phyloP scores from a whole-genome alignment of 2,797 vertebrate genomes.

The Urophycis tenuis region DNA sequence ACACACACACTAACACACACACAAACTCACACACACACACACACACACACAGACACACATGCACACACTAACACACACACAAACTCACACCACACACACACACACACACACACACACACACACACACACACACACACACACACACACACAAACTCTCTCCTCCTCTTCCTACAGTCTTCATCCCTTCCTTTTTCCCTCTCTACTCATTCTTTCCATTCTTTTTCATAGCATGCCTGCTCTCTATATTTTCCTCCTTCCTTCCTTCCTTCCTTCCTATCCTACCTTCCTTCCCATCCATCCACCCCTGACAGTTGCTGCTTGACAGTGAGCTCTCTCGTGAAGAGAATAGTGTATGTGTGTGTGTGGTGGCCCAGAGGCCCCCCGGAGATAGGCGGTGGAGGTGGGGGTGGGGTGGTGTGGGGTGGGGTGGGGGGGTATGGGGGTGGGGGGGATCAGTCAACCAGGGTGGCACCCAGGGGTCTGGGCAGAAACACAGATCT shows the following conservation, averaged over 20 bases:
- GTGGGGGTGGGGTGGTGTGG: background rate
- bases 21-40: background rate
- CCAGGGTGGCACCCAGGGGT: background rate
- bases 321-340: constrained; percentile 25
- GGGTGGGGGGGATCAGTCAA: background rate
- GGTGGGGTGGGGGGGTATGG: background rate
- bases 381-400: constrained; percentile 13
- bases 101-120: background rate
- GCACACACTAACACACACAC: constrained; percentile 25
- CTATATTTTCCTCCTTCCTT: background rate
- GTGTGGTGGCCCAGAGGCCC: background rate
- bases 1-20: constrained; percentile 26
- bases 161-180: constrained; percentile 31
- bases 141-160: constrained; percentile 19
- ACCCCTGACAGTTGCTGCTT: constrained; percentile 30
- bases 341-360: constrained; percentile 30
- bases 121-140: constrained; percentile 20
- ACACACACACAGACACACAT: constrained; percentile 17
- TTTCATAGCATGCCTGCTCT: too few relatives aligned
- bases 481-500: background rate
- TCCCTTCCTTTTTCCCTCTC: constrained; percentile 19
- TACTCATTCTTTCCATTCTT: constrained; percentile 13
- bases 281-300: background rate
- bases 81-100: background rate
- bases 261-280: constrained; percentile 22